Conservation (phyloP, 1,140 invertebrate genomes). For the Drosophila nigrodunni region DNA sequence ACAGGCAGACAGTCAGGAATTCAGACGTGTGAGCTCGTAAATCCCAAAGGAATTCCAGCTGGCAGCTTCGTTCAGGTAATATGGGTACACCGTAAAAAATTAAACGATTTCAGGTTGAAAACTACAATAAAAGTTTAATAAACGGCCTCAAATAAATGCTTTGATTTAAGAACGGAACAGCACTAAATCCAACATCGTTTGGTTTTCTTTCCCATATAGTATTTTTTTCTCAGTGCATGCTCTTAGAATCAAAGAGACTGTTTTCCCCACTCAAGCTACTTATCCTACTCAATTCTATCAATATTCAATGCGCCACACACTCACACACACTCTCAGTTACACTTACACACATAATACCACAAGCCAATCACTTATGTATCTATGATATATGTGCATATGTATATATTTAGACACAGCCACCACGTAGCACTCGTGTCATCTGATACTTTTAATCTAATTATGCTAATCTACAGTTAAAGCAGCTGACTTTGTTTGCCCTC, state of each 20-base stretch:
- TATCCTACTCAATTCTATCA: constrained; percentile 48
- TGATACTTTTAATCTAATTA: constrained; percentile 13
- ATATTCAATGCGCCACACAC: constrained; percentile 28
- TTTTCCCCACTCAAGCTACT: constrained; percentile 41
- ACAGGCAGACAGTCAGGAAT: constrained; percentile 7
- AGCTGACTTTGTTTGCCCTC: constrained; percentile 7
- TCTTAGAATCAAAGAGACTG: constrained; percentile 25
- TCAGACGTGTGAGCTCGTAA: constrained; percentile 23
- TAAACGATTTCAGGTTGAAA: no score
- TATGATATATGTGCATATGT: background rate
- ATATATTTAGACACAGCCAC: no score
- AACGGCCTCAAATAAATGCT: no score
- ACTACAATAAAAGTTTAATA: no score
- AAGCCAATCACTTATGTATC: constrained; percentile 5
- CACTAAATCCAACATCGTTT: no score
- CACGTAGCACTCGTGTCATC: background rate
- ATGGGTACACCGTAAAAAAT: background rate
- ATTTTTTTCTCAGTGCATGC: no score
- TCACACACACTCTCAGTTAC: background rate
- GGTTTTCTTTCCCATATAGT: no score
- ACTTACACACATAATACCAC: constrained; percentile 11
- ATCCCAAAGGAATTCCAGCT: constrained; percentile 19
- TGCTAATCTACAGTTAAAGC: background rate
- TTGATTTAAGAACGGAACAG: no score
- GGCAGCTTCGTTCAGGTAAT: constrained; percentile 6